Evolutionary conservation across 2,797 vertebrate genomes (phyloP), one percentile per base, ranked within the genome.

Genomic region (Phylloscopus collybita): DNA sequence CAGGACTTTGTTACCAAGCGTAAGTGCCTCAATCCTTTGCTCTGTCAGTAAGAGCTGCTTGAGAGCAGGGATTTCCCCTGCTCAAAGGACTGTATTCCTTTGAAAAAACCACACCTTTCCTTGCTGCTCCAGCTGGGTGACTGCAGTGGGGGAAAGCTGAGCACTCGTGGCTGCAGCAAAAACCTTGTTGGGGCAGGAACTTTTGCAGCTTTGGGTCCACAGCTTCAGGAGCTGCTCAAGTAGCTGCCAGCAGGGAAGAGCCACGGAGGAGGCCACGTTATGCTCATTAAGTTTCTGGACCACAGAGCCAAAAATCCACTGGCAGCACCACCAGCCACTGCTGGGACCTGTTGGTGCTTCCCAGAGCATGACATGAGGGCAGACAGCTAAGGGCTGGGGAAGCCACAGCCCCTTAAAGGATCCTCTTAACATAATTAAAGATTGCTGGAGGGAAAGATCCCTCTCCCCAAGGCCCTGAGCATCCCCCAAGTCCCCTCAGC

Each of bases 211-310:
- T 62, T 36, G 84, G 72, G 80, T 84, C 57, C 69, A 3, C 0
- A 8, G 81, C 22, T 92, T 53, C 57, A 80, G 89, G 84, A 85
- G 84, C 72, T 94, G 92, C 75, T 92, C 53, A 26, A 18, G 84
- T 4, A 66, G 83, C 76, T 90, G 92, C 91, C 75, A 78, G 82
- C 47, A 91, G 93, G 70, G 82, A 91, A 86, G 25, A 78, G 59
- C 47, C 72, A 64, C 5, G 3, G 88, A 84, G 47, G 66, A 92
- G 90, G 18, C 21, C 6, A 4, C 4, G 6, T 78, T 88, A 8
- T 34, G 69, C 50, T 94, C 89, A 27, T 91, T 61, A 89, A 54
- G 45, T 85, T 95, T 75, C 74, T 61, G 1, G 26, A 54, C 32
- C 3, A 5, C 78, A 42, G 56, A 54, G 44, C 81, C 92, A 90